Conservation (phyloP, 2,888 invertebrate genomes). For the Brachyptera putata region DNA sequence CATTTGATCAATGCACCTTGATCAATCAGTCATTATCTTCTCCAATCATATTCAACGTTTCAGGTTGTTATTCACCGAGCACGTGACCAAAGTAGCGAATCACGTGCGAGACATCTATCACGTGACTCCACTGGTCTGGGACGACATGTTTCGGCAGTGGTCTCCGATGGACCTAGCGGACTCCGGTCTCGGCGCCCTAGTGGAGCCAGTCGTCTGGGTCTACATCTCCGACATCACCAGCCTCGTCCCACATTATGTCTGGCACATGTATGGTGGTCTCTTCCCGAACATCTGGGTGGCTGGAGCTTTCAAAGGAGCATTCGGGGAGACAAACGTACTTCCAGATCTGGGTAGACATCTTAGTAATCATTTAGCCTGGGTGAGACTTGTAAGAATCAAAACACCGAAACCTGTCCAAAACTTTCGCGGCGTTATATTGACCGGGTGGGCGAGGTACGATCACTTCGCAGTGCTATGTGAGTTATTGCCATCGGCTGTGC, state of each 20-base stretch:
- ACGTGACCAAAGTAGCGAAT: slow-evolving; percentile 40
- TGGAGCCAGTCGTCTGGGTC: slow-evolving; percentile 53
- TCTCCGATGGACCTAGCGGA: slow-evolving; percentile 38
- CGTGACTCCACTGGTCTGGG: slow-evolving; percentile 50
- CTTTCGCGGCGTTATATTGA: slow-evolving; percentile 36
- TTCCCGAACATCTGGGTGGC: slow-evolving; percentile 50
- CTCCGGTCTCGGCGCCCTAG: slow-evolving; percentile 45
- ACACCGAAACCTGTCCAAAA: slow-evolving; percentile 11
- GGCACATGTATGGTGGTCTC: slow-evolving; percentile 41
- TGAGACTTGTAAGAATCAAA: slow-evolving; percentile 42
- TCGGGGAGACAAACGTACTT: slow-evolving; percentile 44
- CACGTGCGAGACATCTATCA: slow-evolving; percentile 43
- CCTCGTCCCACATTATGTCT: slow-evolving; percentile 42
- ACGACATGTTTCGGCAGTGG: slow-evolving; percentile 50
- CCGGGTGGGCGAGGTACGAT: slow-evolving; percentile 46
- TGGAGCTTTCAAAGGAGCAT: slow-evolving; percentile 51
- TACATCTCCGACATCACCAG: slow-evolving; percentile 44
- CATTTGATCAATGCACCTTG: no score
- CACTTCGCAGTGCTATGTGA: slow-evolving; percentile 46
- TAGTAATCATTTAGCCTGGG: slow-evolving; percentile 45
- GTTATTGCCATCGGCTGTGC: slow-evolving; percentile 43
- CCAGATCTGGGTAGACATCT: slow-evolving; percentile 44
- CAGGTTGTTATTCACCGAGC: slow-evolving; percentile 37
- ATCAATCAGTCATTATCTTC: no score
- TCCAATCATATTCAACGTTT: no score